Evolutionary conservation across 2,113 vertebrate genomes (phyloP).

Genomic region (Coptodon rendalli): DNA sequence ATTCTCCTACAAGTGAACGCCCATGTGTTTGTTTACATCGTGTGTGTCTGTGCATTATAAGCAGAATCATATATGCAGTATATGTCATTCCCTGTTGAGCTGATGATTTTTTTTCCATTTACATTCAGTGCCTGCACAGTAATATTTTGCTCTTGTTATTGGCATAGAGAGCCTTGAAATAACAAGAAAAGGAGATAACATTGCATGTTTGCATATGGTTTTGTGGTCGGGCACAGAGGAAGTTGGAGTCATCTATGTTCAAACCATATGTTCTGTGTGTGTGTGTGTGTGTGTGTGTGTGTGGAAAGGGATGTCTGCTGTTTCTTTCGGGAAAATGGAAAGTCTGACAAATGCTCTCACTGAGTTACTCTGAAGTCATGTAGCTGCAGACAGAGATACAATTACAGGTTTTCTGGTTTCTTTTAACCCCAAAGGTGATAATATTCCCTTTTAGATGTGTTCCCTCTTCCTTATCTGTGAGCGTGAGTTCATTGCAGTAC

Average conservation of each 20-base stretch:
- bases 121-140: not conserved
- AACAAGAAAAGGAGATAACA: not conserved
- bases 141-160: not conserved
- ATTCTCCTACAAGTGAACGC: not conserved
- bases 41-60: not conserved
- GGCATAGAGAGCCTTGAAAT: conserved; percentile 17
- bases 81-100: conserved; percentile 5
- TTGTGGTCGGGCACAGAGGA: conserved; percentile 14
- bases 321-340: conserved; percentile 32
- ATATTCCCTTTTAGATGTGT: not conserved
- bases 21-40: not conserved
- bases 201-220: conserved; percentile 15
- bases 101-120: not conserved
- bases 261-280: not conserved
- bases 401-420: conserved; percentile 24
- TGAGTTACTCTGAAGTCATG: conserved; percentile 24
- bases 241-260: not conserved
- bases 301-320: not conserved
- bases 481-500: conserved; percentile 4
- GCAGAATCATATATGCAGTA: not conserved
- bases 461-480: not conserved
- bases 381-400: conserved; percentile 10
- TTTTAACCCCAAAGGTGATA: not conserved
- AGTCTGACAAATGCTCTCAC: conserved; percentile 43
- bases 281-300: not conserved